Base-by-base conservation (phyloP, 2,888 invertebrate genomes). In the Rotaria magnacalcarata region DNA sequence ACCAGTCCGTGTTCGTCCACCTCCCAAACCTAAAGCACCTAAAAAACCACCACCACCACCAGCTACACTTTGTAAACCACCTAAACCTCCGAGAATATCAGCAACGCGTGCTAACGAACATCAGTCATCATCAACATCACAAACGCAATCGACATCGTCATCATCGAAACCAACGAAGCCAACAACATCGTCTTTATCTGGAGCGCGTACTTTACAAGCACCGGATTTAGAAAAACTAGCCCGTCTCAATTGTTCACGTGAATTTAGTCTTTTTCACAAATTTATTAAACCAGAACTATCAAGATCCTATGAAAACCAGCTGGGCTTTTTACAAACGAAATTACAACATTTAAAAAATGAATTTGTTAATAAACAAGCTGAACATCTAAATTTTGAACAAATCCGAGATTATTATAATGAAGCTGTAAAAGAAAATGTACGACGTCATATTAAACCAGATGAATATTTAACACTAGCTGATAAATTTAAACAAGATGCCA, bases 311-410 rank as follows among this genome's bases (percentile, higher is more conserved):
- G 67, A 67, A 41, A 67, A 67, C 34, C 67, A 67, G 34, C 34
- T 67, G 34, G 67, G 16, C 4, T 67, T 67, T 67, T 34, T 67
- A 34, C 67, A 67, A 67, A 67, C 67, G 0, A 67, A 67, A 67
- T 67, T 67, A 67, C 67, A 67, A 67, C 67, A 67, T 67, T 34
- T 67, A 27, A 67, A 67, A 34, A 67, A 67, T 34, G 67, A 67
- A 67, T 67, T 67, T 67, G 67, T 67, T 67, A 67, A 67, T 67
- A 67, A 67, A 67, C 67, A 67, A 67, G 67, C 27, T 34, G 67
- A 67, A 67, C 67, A 67, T 19, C 16, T 67, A 34, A 67, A 67
- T 67, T 67, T 67, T 34, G 67, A 67, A 34, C 67, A 67, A 34
- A 67, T 67, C 34, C 67, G 67, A 0, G 67, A 67, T 27, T 67